These are phyloP conservation scores for Oasisia sp. DNA, from an alignment of 2,888 invertebrate genomes.

Conservation along the genomic window DNA sequence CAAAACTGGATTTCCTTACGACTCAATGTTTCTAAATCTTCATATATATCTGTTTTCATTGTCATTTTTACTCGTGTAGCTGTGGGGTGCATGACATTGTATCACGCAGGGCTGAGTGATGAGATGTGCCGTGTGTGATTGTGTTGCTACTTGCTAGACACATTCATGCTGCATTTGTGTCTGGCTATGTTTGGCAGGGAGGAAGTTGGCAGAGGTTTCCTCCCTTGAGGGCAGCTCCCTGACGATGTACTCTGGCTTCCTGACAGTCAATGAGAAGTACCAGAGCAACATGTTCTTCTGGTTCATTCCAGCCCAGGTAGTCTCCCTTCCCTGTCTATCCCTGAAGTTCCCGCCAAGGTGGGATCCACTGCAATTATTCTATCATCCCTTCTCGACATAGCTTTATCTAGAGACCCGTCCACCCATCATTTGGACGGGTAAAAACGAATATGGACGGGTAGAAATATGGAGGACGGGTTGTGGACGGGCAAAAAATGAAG, in stretches of 20 bases:
- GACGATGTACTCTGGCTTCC: slow-evolving; percentile 79
- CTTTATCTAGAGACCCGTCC: no score
- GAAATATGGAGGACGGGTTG: no score
- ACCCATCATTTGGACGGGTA: no score
- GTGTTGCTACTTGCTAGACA: neutral
- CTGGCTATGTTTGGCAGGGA: slow-evolving; percentile 22
- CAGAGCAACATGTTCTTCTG: slow-evolving; percentile 90
- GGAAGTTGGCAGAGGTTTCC: slow-evolving; percentile 31
- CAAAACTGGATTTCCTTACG: no score
- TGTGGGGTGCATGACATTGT: no score
- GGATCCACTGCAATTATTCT: neutral
- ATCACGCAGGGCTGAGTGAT: no score
- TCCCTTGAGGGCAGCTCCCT: slow-evolving; percentile 51
- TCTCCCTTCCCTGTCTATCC: neutral
- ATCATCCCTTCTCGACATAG: neutral
- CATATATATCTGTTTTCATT: no score
- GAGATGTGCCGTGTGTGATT: no score
- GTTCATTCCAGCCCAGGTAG: slow-evolving; percentile 83
- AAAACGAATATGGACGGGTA: no score
- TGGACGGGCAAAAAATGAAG: no score
- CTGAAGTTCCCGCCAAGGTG: neutral
- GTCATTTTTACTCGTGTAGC: no score
- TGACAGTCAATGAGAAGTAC: slow-evolving; percentile 82
- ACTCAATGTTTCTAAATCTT: no score
- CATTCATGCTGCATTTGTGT: neutral